Evolutionary conservation across 2,797 vertebrate species (phyloP), one percentile per base, ranked within the genome.

Genomic region (Lagodon rhomboides): DNA sequence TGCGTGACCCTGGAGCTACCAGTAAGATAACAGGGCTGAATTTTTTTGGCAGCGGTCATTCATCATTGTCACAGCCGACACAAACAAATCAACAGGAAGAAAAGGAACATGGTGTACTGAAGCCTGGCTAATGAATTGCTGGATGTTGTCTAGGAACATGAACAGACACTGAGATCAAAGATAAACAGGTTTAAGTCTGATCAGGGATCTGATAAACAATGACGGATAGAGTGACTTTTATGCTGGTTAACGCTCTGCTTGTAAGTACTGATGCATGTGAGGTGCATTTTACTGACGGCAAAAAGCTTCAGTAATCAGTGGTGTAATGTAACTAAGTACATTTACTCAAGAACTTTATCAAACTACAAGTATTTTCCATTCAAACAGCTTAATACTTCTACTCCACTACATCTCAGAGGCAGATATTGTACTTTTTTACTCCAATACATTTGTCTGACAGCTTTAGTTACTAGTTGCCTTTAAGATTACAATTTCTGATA

Each of bases 121-220:
- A 43, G 13, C 11, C 12, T 60, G 27, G 60, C 51, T 55, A 70
- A 72, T 63, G 44, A 73, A 79, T 63, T 46, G 20, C 49, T 73
- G 51, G 25, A 77, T 30, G 20, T 51, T 49, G 5, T 62, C 13
- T 18, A 9, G 62, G 76, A 84, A 82, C 0, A 22, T 77, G 25
- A 73, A 70, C 5, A 51, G 7, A 13, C 16, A 30, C 12, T 7
- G 43, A 18, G 18, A 38, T 7, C 0, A 68, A 38, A 25, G 44
- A 54, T 30, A 20, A 78, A 70, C 82, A 44, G 18, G 70, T 71
- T 61, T 5, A 8, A 59, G 49, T 61, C 20, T 68, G 65, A 88
- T 83, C 67, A 51, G 20, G 34, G 62, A 67, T 76, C 72, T 78
- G 82, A 88, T 85, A 54, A 77, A 66, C 11, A 1, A 1, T 34